phyloP scores from a whole-genome alignment of 2,797 vertebrate species.

The Acestrorhynchus altus region DNA sequence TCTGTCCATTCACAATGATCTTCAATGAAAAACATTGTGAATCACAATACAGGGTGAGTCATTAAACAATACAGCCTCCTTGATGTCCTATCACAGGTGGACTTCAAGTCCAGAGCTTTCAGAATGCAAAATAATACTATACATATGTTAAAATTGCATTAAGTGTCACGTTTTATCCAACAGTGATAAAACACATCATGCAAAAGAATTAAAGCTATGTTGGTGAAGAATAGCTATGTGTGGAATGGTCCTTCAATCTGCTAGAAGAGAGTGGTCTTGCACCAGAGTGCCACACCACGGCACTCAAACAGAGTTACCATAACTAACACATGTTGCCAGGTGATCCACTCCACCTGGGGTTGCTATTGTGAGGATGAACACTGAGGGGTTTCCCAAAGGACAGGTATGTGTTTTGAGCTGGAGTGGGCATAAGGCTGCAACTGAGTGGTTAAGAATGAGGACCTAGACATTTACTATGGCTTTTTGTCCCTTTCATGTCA shows the following conservation, averaged over 20 bases:
- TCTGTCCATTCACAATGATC: too few relatives aligned
- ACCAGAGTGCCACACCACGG: slow-evolving; percentile 26
- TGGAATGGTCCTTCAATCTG: slow-evolving; percentile 19
- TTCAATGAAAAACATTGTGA: too few relatives aligned
- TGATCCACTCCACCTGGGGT: slow-evolving; percentile 44
- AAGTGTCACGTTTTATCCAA: neutral
- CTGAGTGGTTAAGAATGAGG: slow-evolving; percentile 29
- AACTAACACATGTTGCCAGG: slow-evolving; percentile 58
- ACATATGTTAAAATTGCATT: neutral
- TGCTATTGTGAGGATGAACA: slow-evolving; percentile 48
- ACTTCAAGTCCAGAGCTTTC: too few relatives aligned
- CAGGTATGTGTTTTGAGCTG: slow-evolving; percentile 18
- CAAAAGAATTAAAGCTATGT: neutral
- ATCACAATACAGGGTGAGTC: too few relatives aligned
- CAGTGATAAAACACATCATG: neutral
- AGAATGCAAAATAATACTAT: neutral
- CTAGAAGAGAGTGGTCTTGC: slow-evolving; percentile 17
- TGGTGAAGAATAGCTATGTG: neutral
- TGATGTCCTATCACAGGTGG: too few relatives aligned
- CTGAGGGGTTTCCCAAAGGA: slow-evolving; percentile 35
- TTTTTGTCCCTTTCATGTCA: slow-evolving; percentile 21
- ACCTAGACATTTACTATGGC: slow-evolving; percentile 5
- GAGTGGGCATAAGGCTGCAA: slow-evolving; percentile 31
- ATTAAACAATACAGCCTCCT: too few relatives aligned
- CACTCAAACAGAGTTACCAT: slow-evolving; percentile 36